phyloP scores from a whole-genome alignment of 1,140 invertebrate genomes.

The Helicoverpa armigera region DNA sequence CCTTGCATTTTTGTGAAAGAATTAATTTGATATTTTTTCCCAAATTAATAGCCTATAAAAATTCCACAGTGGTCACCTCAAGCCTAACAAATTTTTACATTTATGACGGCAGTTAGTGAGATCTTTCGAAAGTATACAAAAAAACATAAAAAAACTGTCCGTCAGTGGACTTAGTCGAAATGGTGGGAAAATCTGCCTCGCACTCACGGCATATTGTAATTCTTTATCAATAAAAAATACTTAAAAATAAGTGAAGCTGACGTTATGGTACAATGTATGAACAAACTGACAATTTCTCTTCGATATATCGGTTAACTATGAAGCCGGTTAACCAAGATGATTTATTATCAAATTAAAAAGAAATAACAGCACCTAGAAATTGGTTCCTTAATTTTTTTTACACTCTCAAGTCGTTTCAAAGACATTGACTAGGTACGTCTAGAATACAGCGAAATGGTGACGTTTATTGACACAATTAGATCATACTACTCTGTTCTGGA shows the following conservation, averaged over 20 bases:
- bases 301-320: conserved; percentile 15
- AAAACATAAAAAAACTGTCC: conserved; percentile 64
- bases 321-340: conserved; percentile 44
- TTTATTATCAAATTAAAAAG: conserved; percentile 39
- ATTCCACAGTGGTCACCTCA: conserved; percentile 54
- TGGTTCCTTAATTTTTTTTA: conserved; percentile 55
- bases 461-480: conserved; percentile 5
- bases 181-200: conserved; percentile 82
- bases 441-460: conserved; percentile 30
- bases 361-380: conserved; percentile 58
- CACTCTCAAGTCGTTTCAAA: conserved; percentile 50
- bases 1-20: too few species aligned
- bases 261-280: conserved; percentile 29
- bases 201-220: conserved; percentile 72
- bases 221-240: conserved; percentile 70
- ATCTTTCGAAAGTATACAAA: conserved; percentile 77
- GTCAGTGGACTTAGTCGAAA: conserved; percentile 70
- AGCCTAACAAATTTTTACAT: conserved; percentile 62
- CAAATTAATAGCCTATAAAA: conserved; percentile 17
- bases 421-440: conserved; percentile 50
- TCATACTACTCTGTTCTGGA: background rate
- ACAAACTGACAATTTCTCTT: conserved; percentile 33
- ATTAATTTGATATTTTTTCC: background rate
- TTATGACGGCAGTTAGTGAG: conserved; percentile 76
- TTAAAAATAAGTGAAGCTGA: conserved; percentile 55